Base-by-base conservation (phyloP, 2,113 vertebrate species). In the Argyrosomus japonicus region DNA sequence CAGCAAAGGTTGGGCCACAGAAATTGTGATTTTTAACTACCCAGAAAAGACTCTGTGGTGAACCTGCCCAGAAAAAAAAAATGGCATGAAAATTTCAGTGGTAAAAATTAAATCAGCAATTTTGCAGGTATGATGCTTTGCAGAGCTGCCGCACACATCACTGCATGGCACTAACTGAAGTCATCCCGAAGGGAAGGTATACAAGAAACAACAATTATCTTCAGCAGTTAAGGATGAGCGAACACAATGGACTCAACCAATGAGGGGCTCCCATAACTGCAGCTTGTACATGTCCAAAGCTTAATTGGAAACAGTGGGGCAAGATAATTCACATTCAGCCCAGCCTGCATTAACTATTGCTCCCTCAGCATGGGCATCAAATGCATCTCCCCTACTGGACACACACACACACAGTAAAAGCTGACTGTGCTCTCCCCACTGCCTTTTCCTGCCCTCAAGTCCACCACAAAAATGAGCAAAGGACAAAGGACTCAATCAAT, bases 251-350 rank as follows among this genome's bases (percentile, higher is more conserved):
- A 79, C 84, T 63, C 18, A 36, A 87, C 89, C 94, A 93, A 88
- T 81, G 90, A 89, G 84, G 79, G 71, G 80, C 82, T 89, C 77
- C 86, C 82, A 89, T 83, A 92, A 92, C 91, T 85, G 91, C 93
- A 90, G 86, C 90, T 92, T 89, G 93, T 93, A 91, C 90, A 91
- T 93, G 92, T 92, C 91, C 81, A 85, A 70, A 57, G 83, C 94
- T 92, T 95, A 95, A 95, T 94, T 94, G 89, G 93, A 94, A 94
- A 95, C 91, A 91, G 86, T 92, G 87, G 92, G 83, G 88, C 82
- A 57, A 90, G 90, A 93, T 92, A 91, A 95, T 94, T 94, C 90
- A 93, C 91, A 87, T 89, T 88, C 91, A 88, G 88, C 68, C 75
- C 60, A 19, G 75, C 68, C 73, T 75, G 87, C 78, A 87, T 91